These are phyloP conservation scores for Harpagifer antarcticus DNA, from an alignment of 2,797 vertebrate genomes.

Conservation along the genomic window DNA sequence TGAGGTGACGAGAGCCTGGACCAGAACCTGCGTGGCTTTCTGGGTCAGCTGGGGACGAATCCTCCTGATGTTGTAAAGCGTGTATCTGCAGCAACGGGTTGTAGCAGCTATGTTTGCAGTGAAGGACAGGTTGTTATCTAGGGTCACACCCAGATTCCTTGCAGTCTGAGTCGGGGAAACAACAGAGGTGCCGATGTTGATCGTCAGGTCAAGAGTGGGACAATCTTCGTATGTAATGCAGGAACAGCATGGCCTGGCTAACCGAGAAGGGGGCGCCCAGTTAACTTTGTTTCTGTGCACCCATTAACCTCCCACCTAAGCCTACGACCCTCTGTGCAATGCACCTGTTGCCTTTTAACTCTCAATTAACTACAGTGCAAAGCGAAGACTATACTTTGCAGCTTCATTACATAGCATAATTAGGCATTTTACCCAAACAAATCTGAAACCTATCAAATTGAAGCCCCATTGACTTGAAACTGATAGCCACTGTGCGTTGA, in stretches of 20 bases:
- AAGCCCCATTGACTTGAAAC: neutral
- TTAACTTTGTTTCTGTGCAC: neutral
- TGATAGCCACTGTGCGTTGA: neutral
- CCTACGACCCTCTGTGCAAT: neutral
- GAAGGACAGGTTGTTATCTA: no score
- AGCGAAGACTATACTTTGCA: neutral
- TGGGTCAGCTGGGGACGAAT: no score
- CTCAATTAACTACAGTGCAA: neutral
- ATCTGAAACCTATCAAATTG: neutral
- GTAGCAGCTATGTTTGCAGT: no score
- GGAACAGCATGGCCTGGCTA: neutral
- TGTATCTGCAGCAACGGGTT: no score
- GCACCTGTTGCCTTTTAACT: neutral
- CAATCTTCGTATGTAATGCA: no score
- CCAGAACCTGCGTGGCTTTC: no score
- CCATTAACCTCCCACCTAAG: neutral
- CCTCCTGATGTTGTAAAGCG: no score
- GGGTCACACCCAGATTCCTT: no score
- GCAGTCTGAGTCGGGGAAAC: no score
- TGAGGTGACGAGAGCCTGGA: no score
- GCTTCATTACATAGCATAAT: slow-evolving; percentile 2
- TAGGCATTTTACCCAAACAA: neutral
- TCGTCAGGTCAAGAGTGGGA: no score
- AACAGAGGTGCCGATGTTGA: no score
- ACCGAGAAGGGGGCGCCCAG: neutral